phyloP scores from a whole-genome alignment of 2,888 invertebrate genomes.

The Meiosimyza decipiens region DNA sequence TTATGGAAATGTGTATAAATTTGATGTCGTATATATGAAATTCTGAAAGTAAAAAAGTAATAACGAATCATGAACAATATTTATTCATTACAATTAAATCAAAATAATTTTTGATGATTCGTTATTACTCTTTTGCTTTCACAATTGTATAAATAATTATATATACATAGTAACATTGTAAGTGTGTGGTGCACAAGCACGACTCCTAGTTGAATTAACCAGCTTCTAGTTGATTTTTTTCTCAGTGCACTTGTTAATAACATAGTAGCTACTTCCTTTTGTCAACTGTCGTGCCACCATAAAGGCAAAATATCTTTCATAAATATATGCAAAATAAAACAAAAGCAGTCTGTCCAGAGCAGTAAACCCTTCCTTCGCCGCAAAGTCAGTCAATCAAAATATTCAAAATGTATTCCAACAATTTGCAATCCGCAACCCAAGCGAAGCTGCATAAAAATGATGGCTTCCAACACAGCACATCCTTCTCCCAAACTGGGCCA shows the following conservation, averaged over 20 bases:
- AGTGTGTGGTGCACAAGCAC: too few species aligned
- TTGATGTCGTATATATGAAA: too few species aligned
- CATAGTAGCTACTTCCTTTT: not conserved
- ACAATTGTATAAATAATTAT: too few species aligned
- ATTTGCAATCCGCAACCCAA: conserved; percentile 34
- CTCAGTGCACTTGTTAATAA: not conserved
- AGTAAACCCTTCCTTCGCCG: not conserved
- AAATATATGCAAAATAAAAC: conserved; percentile 9
- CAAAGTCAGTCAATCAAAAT: conserved; percentile 36
- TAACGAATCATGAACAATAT: too few species aligned
- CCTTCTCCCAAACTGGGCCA: conserved; percentile 15
- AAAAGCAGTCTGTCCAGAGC: not conserved
- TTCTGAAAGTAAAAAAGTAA: too few species aligned
- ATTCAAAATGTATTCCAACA: conserved; percentile 34
- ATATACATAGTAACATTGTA: too few species aligned
- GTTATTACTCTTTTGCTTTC: too few species aligned
- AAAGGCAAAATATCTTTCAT: not conserved
- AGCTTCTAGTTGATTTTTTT: too few species aligned
- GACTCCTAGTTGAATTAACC: too few species aligned
- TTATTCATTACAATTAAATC: too few species aligned
- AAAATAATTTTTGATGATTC: too few species aligned
- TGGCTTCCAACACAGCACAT: conserved; percentile 2
- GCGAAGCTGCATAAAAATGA: conserved; percentile 29
- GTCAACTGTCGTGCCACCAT: conserved; percentile 7
- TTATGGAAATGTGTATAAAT: too few species aligned